phyloP scores from a whole-genome alignment of 2,888 invertebrate species.

The Mylabris sibirica region DNA sequence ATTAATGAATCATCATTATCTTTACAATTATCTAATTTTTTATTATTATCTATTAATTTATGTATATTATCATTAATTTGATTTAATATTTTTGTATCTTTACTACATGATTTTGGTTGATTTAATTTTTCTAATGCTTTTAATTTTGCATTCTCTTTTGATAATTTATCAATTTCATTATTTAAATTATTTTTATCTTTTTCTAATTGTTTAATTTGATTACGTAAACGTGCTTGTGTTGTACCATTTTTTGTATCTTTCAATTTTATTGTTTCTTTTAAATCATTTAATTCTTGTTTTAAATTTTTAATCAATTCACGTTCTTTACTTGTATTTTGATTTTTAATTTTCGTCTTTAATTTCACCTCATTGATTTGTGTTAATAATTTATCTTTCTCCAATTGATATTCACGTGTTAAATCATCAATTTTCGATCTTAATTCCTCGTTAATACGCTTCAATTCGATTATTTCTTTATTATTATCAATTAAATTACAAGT shows the following conservation, averaged over 20 bases:
- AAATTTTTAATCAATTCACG: constrained; percentile 73
- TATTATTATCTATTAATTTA: constrained; percentile 55
- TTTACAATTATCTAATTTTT: constrained; percentile 25
- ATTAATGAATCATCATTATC: constrained; percentile 19
- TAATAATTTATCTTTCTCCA: constrained; percentile 65
- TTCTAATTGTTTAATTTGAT: constrained; percentile 76
- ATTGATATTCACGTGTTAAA: constrained; percentile 64
- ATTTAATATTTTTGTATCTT: constrained; percentile 75
- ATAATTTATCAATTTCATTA: constrained; percentile 72
- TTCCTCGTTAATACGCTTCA: not conserved
- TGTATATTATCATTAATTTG: constrained; percentile 75
- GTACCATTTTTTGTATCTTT: constrained; percentile 79
- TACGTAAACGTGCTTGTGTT: constrained; percentile 75
- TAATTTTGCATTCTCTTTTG: constrained; percentile 71
- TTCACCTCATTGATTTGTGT: constrained; percentile 61
- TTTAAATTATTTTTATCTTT: constrained; percentile 73
- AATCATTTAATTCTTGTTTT: constrained; percentile 70
- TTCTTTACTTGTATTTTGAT: constrained; percentile 65
- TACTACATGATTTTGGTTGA: constrained; percentile 41
- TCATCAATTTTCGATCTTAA: constrained; percentile 28
- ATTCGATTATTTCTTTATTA: constrained; percentile 21
- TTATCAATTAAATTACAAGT: not conserved
- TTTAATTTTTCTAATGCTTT: constrained; percentile 68
- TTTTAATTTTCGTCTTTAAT: constrained; percentile 65
- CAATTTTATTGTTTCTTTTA: constrained; percentile 73